Conservation (phyloP, 2,797 vertebrate species). For the Artibeus jamaicensis region DNA sequence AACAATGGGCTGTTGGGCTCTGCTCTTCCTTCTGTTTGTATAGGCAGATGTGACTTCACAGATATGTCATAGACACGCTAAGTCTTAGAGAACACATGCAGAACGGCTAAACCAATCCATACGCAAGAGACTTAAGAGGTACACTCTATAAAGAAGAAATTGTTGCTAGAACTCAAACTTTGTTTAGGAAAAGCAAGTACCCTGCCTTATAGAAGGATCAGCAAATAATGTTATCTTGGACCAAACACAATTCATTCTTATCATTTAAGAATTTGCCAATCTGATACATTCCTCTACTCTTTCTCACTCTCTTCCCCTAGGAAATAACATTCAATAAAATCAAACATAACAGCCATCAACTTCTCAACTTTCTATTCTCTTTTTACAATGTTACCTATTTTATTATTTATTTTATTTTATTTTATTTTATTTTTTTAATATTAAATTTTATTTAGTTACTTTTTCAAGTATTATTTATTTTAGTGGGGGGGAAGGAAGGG, state of each 20-base stretch:
- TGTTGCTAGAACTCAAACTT: background rate
- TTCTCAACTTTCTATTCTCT: background rate
- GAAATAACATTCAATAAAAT: background rate
- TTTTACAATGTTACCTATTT: background rate
- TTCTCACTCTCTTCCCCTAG: background rate
- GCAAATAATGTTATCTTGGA: background rate
- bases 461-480: too few relatives aligned
- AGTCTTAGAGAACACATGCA: background rate
- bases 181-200: background rate
- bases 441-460: too few relatives aligned
- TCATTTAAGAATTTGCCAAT: conserved; percentile 1
- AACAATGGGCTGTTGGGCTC: background rate
- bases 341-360: background rate
- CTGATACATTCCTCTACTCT: background rate
- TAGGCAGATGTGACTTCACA: background rate
- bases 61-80: background rate
- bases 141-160: background rate
- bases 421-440: too few relatives aligned
- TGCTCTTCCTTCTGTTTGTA: background rate
- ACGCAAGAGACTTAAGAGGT: background rate
- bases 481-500: too few relatives aligned
- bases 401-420: too few relatives aligned
- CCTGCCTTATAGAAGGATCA: background rate
- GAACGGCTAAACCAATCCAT: background rate
- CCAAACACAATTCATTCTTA: background rate